Base-by-base conservation (phyloP, 1,140 invertebrate species). In the Rhopalosiphum maidis region DNA sequence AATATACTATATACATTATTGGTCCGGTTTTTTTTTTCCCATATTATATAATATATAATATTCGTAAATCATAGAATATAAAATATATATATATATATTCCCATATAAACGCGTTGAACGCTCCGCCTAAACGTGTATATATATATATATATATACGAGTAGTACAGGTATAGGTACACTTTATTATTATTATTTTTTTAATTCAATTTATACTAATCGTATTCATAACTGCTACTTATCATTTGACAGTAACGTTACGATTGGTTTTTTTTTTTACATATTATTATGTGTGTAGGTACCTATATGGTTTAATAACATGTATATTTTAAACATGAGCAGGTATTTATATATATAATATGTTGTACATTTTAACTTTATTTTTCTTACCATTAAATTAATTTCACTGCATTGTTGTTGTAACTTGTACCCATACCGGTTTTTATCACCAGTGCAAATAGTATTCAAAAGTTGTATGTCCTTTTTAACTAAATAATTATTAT, bases 221-320 rank as follows among this genome's bases (percentile, higher is more conserved):
- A 68, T 68, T 68, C 60, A 68, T 68, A 68, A 68, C 60, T 68
- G 60, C 60, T 68, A 68, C 60, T 68, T 68, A 68, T n/a, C 60
- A 30, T n/a, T 68, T 68, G 60, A 68, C 60, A 68, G 60, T 68
- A 68, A n/a, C 30, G 60, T n/a, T 68, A 68, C 60, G 60, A 68
- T 68, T 68, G 30, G 60, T 68, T n/a, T 68, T 68, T 68, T 68
- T 68, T 68, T 30, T 68, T 55, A 23, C n/a, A 68, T n/a, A n/a
- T 30, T 68, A 68, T n/a, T 30, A 46, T 46, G 46, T 30, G 30
- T 68, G 25, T 41, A 41, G 41, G 41, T 51, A 51, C 48, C 18
- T 11, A 25, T 25, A 60, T 30, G 60, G 22, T 68, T 68, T 68
- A 68, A n/a, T 68, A 15, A 68, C 18, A n/a, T 51, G 15, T n/a